Conservation (phyloP, 23 tunicate genomes). For the Clavelina lepadiformis region DNA sequence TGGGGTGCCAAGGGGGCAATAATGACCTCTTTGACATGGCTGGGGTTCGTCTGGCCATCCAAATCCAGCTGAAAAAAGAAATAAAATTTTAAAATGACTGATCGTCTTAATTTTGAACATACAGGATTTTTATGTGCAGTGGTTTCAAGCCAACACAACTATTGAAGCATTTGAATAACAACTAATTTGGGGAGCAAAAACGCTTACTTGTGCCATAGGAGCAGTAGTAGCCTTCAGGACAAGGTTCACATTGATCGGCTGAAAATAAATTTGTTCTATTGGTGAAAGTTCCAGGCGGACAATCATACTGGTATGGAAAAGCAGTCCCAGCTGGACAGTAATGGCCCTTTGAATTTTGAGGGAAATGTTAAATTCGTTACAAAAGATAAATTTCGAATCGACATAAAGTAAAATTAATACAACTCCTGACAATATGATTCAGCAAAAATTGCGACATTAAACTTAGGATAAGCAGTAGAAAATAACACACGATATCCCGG, state of each 20-base stretch:
- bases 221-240: slow-evolving; percentile 91
- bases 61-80: slow-evolving; percentile 47
- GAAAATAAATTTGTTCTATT: slow-evolving; percentile 33
- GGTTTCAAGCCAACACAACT: too few relatives aligned
- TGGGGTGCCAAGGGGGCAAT: slow-evolving; percentile 70
- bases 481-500: neutral
- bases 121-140: too few relatives aligned
- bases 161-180: too few relatives aligned
- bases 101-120: too few relatives aligned
- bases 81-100: too few relatives aligned
- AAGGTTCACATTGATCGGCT: slow-evolving; percentile 62
- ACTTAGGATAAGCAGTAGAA: neutral
- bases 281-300: slow-evolving; percentile 91
- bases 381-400: too few relatives aligned
- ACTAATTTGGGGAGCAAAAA: too few relatives aligned
- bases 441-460: neutral
- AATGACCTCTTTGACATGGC: slow-evolving; percentile 50
- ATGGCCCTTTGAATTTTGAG: slow-evolving; percentile 58
- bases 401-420: neutral
- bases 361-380: too few relatives aligned
- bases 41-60: slow-evolving; percentile 38
- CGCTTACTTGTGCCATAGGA: slow-evolving; percentile 61
- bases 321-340: slow-evolving; percentile 80
- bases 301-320: slow-evolving; percentile 61
- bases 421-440: too few relatives aligned